A percentile compares a stretch with the other conserved stretches of the same genome.
phyloP scores from a whole-genome alignment of 2,113 vertebrate species.

The Sinocyclocheilus anshuiensis region DNA sequence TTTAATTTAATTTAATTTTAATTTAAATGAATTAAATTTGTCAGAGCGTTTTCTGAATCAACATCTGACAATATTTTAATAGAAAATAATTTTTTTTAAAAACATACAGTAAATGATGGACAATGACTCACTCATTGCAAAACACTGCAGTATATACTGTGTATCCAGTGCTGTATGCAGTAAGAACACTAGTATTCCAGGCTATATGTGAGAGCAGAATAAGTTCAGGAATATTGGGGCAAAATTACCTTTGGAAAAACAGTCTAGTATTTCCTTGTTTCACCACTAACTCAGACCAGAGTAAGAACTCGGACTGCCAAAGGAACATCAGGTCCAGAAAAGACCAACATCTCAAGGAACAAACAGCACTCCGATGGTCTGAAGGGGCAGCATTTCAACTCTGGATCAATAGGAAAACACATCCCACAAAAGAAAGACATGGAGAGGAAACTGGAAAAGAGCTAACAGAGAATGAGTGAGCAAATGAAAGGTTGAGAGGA shows the following conservation, averaged over 20 bases:
- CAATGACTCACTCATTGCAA: background rate
- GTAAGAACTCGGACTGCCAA: background rate
- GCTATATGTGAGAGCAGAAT: background rate
- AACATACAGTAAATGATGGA: background rate
- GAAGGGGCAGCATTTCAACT: background rate
- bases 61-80: background rate
- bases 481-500: constrained; percentile 16
- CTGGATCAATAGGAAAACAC: background rate
- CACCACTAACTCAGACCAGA: background rate
- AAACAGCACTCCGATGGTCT: background rate
- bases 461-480: constrained; percentile 23
- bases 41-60: background rate
- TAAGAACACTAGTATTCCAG: background rate
- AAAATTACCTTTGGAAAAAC: background rate
- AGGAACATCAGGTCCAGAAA: background rate
- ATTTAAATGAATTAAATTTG: background rate
- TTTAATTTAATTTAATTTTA: no score
- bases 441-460: background rate
- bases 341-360: background rate
- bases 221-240: background rate
- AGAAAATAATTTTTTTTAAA: no score
- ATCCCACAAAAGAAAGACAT: background rate
- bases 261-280: background rate
- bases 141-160: no score
- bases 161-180: background rate